Conservation (phyloP, 1,140 invertebrate species). For the Centruroides vittatus region DNA sequence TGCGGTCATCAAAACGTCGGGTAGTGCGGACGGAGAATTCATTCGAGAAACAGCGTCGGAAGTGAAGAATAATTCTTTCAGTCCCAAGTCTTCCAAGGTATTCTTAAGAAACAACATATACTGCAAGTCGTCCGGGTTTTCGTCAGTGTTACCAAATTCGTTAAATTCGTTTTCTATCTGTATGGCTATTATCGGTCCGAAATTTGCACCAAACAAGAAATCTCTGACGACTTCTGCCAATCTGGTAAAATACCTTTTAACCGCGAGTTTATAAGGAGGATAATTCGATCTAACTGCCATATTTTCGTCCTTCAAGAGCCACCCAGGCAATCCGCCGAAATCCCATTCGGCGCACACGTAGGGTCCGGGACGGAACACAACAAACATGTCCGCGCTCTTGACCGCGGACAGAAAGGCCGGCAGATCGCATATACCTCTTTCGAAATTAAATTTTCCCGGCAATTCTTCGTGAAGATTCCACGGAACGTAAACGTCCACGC, state of each 20-base stretch:
- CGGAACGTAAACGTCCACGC: slow-evolving; percentile 34
- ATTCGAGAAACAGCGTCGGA: slow-evolving; percentile 1
- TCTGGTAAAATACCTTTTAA: slow-evolving; percentile 25
- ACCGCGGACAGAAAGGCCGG: slow-evolving; percentile 29
- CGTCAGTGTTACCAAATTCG: background rate
- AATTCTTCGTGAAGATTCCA: slow-evolving; percentile 36
- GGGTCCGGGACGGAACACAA: slow-evolving; percentile 34
- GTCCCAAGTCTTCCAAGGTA: background rate
- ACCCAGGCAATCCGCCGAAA: slow-evolving; percentile 32
- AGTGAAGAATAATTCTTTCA: slow-evolving; percentile 7
- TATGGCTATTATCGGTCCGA: slow-evolving; percentile 31
- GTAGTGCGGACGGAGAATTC: background rate
- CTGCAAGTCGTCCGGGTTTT: background rate
- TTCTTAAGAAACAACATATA: background rate
- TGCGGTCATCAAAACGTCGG: slow-evolving; percentile 2
- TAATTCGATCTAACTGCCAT: slow-evolving; percentile 15
- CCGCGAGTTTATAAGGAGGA: slow-evolving; percentile 22
- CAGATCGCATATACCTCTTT: slow-evolving; percentile 22
- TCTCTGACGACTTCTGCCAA: slow-evolving; percentile 26
- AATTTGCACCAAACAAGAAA: slow-evolving; percentile 24
- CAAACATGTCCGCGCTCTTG: slow-evolving; percentile 29
- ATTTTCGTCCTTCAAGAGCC: slow-evolving; percentile 20
- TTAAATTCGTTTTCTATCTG: slow-evolving; percentile 22
- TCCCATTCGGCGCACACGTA: slow-evolving; percentile 39
- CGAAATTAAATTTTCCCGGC: slow-evolving; percentile 20